Evolutionary conservation across 2,113 vertebrate species (phyloP).

Genomic region (Corythaixoides concolor): DNA sequence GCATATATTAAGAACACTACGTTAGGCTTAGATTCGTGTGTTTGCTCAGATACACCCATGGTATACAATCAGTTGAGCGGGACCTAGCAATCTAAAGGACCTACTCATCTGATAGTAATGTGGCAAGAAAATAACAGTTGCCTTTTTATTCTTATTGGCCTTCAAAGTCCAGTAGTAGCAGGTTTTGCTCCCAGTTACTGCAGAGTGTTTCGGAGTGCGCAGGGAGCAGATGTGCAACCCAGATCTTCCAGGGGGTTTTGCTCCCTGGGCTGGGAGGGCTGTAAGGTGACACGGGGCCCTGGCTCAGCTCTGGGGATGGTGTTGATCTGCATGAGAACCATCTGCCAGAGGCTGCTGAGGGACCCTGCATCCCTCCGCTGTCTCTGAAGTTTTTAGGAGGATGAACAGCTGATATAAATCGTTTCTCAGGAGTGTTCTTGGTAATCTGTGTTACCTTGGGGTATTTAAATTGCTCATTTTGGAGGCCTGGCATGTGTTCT

Average conservation of each 20-base stretch:
- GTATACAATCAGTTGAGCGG: not conserved
- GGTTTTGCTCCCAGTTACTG: accelerated
- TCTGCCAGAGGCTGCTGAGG: not conserved
- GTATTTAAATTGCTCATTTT: not conserved
- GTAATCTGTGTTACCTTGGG: too few species aligned
- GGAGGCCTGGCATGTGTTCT: not conserved
- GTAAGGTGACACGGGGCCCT: not conserved
- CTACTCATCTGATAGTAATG: not conserved
- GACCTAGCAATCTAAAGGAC: not conserved
- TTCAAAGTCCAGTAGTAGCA: accelerated
- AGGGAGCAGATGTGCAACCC: too few species aligned
- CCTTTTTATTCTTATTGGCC: not conserved
- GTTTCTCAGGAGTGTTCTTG: not conserved
- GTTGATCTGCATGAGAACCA: not conserved
- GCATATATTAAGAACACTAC: not conserved
- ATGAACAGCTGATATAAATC: not conserved
- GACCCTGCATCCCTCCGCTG: not conserved
- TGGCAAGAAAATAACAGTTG: not conserved
- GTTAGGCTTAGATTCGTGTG: not conserved
- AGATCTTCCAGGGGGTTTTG: not conserved
- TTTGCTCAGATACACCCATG: not conserved
- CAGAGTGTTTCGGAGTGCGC: not conserved
- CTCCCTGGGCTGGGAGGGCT: not conserved
- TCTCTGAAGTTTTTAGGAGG: not conserved
- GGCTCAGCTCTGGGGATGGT: not conserved